Conservation (phyloP, 2,113 vertebrate genomes). For the Phrynosoma blainvillii region DNA sequence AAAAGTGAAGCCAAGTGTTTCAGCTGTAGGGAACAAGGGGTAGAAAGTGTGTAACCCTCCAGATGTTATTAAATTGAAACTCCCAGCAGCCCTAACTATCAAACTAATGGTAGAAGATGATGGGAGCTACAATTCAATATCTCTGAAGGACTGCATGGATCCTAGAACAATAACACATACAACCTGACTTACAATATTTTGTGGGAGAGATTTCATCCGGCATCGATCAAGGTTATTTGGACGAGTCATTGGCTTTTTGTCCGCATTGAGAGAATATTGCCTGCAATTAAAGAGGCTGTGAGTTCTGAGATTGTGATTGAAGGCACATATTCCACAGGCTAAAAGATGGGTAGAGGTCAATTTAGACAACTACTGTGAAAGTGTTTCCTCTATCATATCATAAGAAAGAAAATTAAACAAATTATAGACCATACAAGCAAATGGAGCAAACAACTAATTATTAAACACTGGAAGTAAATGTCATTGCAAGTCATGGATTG, state of each 20-base stretch:
- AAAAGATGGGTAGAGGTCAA: not conserved
- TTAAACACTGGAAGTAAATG: not conserved
- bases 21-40: not conserved
- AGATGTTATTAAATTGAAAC: no score
- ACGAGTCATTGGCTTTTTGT: conserved; percentile 79
- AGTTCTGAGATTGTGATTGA: not conserved
- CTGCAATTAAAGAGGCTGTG: conserved; percentile 66
- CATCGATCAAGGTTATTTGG: conserved; percentile 87
- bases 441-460: not conserved
- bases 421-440: not conserved
- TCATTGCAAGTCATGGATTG: not conserved
- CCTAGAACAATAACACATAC: not conserved
- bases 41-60: not conserved
- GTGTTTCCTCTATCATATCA: not conserved
- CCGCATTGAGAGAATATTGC: conserved; percentile 80
- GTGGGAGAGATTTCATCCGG: conserved; percentile 80
- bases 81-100: no score
- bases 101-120: no score
- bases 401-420: not conserved
- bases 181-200: conserved; percentile 80
- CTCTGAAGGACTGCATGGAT: no score
- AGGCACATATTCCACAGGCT: not conserved
- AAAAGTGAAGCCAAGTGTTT: not conserved
- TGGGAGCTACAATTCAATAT: no score
- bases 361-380: not conserved